Evolutionary conservation across 1,140 invertebrate genomes (phyloP), one percentile per base, ranked within the genome.

Genomic region (Drosophila paulistorum): DNA sequence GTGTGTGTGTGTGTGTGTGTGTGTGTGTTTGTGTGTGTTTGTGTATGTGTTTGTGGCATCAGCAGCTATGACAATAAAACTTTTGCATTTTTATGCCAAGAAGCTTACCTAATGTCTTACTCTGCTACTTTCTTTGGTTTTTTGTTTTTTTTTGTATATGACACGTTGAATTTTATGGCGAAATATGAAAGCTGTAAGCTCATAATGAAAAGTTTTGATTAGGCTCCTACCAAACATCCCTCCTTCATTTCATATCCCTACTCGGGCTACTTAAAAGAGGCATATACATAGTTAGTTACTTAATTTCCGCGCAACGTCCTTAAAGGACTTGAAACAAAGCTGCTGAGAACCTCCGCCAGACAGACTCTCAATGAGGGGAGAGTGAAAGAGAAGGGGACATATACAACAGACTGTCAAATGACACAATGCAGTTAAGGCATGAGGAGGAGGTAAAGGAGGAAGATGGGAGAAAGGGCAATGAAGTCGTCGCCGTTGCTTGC

Each of bases 181-280:
- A 86, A 86, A 79, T 82, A 87, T 77, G 54, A 23, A 57, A 11
- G 51, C 59, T 45, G 26, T 20, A 59, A 59, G 26, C 55, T 63
- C 71, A 68, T 85, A 81, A 86, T 85, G 82, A 86, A 85, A 86
- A 86, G 71, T 89, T 87, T 87, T 89, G 83, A 87, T 89, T 87
- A 76, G 75, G 78, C 83, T 71, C 42, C 55, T 39, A n/a, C 64
- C 61, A 4, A 13, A 13, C n/a, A 20, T 11, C 60, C 6, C 11
- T n/a, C 61, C 41, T 39, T 39, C 37, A 13, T 20, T 41, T 42
- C 35, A 5, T 1, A 1, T 26, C 20, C 30, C 42, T 9, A 14
- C 39, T 37, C 72, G 60, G 60, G 77, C 83, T 84, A 87, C 84
- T 51, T 51, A 51, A 51, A 51, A 51, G 45, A 51, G 37, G 37